Conservation (phyloP, 2,888 invertebrate genomes). For the Meloe dianella region DNA sequence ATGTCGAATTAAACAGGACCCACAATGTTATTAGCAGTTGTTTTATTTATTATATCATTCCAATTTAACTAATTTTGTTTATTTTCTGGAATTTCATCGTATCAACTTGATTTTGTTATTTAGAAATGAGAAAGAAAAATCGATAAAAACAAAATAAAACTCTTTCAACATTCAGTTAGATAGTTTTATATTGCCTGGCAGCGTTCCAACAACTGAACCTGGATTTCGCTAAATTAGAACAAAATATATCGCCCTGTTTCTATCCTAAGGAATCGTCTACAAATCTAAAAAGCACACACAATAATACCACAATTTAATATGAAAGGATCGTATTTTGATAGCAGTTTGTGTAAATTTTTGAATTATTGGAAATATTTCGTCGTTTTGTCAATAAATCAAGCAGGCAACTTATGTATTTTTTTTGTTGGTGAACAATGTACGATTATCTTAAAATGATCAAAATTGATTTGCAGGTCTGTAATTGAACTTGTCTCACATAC, state of each 20-base stretch:
- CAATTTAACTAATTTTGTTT: background rate
- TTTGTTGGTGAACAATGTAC: too few relatives aligned
- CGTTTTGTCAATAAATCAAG: too few relatives aligned
- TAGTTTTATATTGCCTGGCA: background rate
- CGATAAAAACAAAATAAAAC: background rate
- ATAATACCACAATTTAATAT: background rate
- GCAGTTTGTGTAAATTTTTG: background rate
- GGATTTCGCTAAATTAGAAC: slow-evolving; percentile 3
- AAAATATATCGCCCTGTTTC: background rate
- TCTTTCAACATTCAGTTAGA: background rate
- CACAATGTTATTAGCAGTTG: background rate
- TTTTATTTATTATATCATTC: background rate
- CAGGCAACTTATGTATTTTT: too few relatives aligned
- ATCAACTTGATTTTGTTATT: background rate
- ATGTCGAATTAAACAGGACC: background rate
- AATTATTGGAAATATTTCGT: background rate
- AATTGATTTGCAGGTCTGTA: too few relatives aligned
- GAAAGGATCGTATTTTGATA: background rate
- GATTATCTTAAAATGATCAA: too few relatives aligned
- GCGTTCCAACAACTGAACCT: background rate
- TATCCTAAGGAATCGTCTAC: background rate
- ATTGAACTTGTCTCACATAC: background rate
- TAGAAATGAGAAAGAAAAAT: background rate
- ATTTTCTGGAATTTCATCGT: background rate
- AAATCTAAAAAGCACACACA: background rate